Evolutionary conservation across 2,797 vertebrate species (phyloP).

Genomic region (Malacoraja senta): DNA sequence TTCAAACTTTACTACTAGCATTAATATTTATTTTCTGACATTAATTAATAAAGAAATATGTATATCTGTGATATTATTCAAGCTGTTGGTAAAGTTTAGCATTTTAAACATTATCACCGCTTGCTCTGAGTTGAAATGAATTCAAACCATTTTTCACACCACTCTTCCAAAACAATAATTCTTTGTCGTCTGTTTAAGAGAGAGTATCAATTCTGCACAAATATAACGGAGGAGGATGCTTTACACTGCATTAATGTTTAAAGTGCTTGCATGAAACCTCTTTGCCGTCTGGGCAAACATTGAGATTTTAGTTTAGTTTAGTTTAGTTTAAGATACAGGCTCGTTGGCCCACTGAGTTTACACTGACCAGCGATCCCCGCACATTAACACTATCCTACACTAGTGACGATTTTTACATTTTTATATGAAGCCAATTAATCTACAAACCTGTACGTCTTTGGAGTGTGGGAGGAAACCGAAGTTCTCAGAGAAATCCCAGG

Average conservation of each 20-base stretch:
- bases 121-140: not conserved
- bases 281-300: not conserved
- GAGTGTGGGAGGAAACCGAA: too few relatives aligned
- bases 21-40: too few relatives aligned
- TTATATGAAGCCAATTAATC: too few relatives aligned
- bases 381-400: too few relatives aligned
- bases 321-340: too few relatives aligned
- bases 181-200: not conserved
- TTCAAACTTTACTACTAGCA: too few relatives aligned
- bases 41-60: not conserved
- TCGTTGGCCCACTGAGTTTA: too few relatives aligned
- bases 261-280: not conserved
- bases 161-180: not conserved
- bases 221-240: conserved; percentile 24
- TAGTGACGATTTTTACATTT: too few relatives aligned
- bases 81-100: not conserved
- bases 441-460: too few relatives aligned
- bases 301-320: not conserved
- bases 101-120: not conserved
- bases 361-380: too few relatives aligned
- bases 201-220: not conserved
- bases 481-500: too few relatives aligned
- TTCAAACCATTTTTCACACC: not conserved
- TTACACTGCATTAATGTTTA: not conserved
- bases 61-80: not conserved